Conservation (phyloP, 2,888 invertebrate genomes). For the Eupelmus urozonus region DNA sequence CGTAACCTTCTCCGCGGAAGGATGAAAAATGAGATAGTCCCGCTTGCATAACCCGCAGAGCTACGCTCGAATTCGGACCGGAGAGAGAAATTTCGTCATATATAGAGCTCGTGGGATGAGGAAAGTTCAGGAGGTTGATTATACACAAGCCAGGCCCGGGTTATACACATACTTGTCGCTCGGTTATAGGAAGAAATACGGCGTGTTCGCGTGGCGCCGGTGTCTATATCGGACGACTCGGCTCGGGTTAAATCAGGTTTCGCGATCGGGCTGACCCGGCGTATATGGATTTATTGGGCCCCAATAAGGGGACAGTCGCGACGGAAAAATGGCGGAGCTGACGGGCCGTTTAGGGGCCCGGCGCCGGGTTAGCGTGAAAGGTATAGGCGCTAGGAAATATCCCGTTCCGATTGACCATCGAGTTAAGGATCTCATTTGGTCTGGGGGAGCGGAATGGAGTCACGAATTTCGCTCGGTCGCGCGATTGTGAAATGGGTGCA, state of each 20-base stretch:
- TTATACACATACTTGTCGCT: no score
- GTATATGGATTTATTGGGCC: background rate
- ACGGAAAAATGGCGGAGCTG: background rate
- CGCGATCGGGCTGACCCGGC: background rate
- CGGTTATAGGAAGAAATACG: no score
- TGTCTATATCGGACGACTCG: background rate
- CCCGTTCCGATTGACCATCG: constrained; percentile 3
- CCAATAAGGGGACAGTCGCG: background rate
- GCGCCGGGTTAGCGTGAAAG: constrained; percentile 24
- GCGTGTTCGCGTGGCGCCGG: no score
- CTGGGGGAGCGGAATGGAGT: background rate
- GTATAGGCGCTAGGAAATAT: background rate
- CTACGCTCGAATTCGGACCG: background rate
- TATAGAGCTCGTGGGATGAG: background rate
- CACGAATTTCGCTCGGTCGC: background rate
- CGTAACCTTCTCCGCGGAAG: background rate
- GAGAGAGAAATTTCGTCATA: background rate
- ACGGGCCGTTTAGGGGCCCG: background rate
- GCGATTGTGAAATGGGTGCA: background rate
- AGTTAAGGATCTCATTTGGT: background rate
- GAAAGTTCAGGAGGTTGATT: background rate
- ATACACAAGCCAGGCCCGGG: no score
- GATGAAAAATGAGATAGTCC: constrained; percentile 44
- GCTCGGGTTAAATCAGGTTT: constrained; percentile 49
- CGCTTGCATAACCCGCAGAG: constrained; percentile 44